Base-by-base conservation (phyloP, 2,888 invertebrate species). In the Nomada fabriciana region DNA sequence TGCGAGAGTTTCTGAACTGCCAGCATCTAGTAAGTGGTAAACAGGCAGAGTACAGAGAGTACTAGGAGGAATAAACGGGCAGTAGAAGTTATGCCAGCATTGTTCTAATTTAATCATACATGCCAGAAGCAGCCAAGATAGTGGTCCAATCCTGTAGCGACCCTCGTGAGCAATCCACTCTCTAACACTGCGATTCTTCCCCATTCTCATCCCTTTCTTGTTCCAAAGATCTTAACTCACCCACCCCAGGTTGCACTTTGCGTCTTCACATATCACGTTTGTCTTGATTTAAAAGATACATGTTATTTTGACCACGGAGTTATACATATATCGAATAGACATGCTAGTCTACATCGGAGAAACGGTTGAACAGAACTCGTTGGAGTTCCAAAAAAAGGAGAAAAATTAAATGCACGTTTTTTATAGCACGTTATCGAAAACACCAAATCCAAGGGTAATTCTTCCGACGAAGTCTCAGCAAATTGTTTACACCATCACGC, bases 81-180 rank as follows among this genome's bases (percentile, higher is more conserved):
- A 42, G 65, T 73, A 60, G 80, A 83, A 88, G 89, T 89, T 90
- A 88, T 88, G 90, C 89, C 86, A 89, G 91, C 91, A 91, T 90
- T 91, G 92, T 90, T 91, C 90, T 91, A 92, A 92, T 92, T 92
- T 91, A 92, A 92, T 91, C 90, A 90, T 89, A 90, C 89, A 89
- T 87, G 88, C 90, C 89, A 89, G 86, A 82, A 87, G 82, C 90
- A 87, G 80, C 80, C 70, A 83, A 87, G 89, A 89, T 89, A 88
- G 80, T 79, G 82, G 75, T 80, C 59, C 84, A 83, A 80, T 76
- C 77, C 80, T 69, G 72, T 68, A 81, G 80, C 86, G 69, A 84
- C 65, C 84, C 82, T 67, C 69, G 72, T 63, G 63, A 76, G 76
- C 83, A 72, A 84, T 83, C 76, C 76, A 79, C 78, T 64, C 63